Conservation (phyloP, 2,888 invertebrate species). For the Diloba caeruleocephala region DNA sequence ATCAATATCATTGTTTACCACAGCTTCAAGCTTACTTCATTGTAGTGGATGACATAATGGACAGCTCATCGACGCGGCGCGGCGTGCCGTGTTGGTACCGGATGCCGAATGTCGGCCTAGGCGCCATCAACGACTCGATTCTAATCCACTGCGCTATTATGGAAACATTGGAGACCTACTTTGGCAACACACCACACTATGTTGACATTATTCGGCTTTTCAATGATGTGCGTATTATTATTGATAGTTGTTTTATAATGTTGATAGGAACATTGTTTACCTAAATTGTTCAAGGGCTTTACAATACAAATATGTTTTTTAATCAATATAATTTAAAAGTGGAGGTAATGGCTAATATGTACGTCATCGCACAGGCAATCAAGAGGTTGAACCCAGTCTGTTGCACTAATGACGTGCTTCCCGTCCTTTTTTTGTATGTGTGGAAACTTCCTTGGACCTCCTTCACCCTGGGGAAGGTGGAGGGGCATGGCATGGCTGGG, state of each 20-base stretch:
- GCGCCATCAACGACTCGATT: conserved; percentile 95
- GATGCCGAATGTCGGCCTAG: conserved; percentile 91
- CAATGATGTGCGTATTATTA: conserved; percentile 89
- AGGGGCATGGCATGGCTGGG: no score
- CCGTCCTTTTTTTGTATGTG: no score
- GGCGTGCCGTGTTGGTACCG: conserved; percentile 97
- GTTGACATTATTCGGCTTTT: conserved; percentile 93
- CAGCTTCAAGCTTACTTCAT: conserved; percentile 96
- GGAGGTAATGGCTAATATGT: no score
- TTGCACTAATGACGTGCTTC: no score
- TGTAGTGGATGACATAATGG: conserved; percentile 97
- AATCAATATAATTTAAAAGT: no score
- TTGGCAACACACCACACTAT: conserved; percentile 92
- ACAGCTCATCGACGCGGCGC: conserved; percentile 94
- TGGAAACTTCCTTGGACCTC: no score
- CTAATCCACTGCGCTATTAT: conserved; percentile 94
- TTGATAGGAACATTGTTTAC: not conserved
- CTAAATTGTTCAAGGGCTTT: no score
- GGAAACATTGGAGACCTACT: conserved; percentile 92
- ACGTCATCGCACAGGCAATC: no score
- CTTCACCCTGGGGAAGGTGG: no score
- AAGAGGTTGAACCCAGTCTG: no score
- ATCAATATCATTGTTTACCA: conserved; percentile 2
- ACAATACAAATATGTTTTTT: no score
- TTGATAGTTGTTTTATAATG: conserved; percentile 30